Percentiles rank a stretch among this genome's conserved stretches.
These are phyloP conservation scores for Actenoides hombroni DNA, from an alignment of 2,113 vertebrate genomes.

Conservation along the genomic window DNA sequence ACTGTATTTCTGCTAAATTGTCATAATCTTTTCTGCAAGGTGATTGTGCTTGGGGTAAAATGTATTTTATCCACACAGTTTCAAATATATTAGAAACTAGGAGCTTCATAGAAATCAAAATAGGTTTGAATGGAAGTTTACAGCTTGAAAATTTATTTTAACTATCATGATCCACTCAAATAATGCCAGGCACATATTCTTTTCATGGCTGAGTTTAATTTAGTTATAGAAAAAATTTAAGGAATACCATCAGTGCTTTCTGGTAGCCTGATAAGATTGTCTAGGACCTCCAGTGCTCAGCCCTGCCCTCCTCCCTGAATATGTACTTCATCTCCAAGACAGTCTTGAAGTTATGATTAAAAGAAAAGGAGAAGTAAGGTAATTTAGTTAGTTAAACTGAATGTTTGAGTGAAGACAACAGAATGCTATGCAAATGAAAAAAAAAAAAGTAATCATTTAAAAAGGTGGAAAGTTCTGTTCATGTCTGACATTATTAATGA, in stretches of 20 bases:
- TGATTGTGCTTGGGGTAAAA: background rate
- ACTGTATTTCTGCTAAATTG: background rate
- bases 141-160: background rate
- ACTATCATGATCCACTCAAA: background rate
- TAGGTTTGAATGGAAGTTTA: background rate
- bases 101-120: background rate
- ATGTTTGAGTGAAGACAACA: background rate
- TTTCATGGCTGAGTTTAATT: background rate
- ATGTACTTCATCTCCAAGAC: background rate
- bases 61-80: background rate
- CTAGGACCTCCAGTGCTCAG: background rate
- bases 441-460: background rate
- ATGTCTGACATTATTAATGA: background rate
- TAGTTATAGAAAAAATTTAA: background rate
- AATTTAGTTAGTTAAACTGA: background rate
- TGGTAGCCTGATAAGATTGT: background rate
- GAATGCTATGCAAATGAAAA: background rate
- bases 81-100: background rate
- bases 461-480: background rate
- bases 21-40: background rate
- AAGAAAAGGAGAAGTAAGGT: background rate
- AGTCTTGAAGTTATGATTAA: background rate
- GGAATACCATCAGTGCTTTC: background rate
- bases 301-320: background rate
- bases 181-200: background rate